Percentiles rank a stretch among this genome's conserved stretches.
Conservation (phyloP, 2,888 invertebrate species). For the Dromius quadrimaculatus region DNA sequence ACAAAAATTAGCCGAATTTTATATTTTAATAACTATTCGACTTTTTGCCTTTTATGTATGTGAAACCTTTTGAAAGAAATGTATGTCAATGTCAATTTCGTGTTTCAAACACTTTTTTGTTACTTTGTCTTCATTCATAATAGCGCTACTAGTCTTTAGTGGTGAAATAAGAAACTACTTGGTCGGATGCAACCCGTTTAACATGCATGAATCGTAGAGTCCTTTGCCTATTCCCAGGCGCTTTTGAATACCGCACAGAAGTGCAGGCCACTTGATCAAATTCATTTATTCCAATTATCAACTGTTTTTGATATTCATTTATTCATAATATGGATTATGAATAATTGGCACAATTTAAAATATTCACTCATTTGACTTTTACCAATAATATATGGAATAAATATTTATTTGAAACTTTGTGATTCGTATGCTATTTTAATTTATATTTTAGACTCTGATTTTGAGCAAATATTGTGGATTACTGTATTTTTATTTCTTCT, state of each 20-base stretch:
- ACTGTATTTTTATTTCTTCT: too few relatives aligned
- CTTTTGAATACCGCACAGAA: background rate
- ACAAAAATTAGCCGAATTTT: too few relatives aligned
- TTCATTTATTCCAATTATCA: slow-evolving; percentile 2
- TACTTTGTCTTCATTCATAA: slow-evolving; percentile 14
- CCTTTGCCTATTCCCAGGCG: slow-evolving; percentile 19
- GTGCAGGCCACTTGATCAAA: background rate
- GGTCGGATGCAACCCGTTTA: slow-evolving; percentile 22
- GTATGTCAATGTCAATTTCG: slow-evolving; percentile 29
- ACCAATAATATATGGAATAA: too few relatives aligned
- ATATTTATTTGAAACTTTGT: too few relatives aligned
- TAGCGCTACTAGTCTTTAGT: slow-evolving; percentile 16
- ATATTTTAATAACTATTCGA: too few relatives aligned
- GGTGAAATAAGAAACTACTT: slow-evolving; percentile 26
- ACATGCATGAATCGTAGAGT: background rate
- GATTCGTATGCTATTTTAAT: too few relatives aligned
- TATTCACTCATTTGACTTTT: too few relatives aligned
- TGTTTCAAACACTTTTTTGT: slow-evolving; percentile 10
- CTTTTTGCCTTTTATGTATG: too few relatives aligned
- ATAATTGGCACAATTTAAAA: too few relatives aligned
- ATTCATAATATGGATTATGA: slow-evolving; percentile 15
- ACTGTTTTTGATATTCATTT: slow-evolving; percentile 4
- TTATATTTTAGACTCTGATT: too few relatives aligned
- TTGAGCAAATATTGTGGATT: too few relatives aligned
- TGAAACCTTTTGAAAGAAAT: too few relatives aligned